Evolutionary conservation across 2,888 invertebrate genomes (phyloP), one percentile per base, ranked within the genome.

Genomic region (Meandrusa payeni): DNA sequence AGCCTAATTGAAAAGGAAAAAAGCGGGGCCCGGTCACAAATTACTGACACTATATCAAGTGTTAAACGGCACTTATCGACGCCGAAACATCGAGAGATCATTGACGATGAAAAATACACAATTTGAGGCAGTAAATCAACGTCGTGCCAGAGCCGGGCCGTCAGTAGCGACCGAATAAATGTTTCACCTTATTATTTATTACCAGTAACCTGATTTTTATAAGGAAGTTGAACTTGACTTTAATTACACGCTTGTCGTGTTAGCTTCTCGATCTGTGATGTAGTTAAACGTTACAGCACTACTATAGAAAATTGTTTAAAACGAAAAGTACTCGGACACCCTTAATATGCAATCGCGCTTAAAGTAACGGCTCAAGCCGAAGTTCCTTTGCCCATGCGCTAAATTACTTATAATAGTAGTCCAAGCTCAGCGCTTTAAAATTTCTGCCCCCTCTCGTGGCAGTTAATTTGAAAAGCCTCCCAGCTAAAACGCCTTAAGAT

Each of bases 21-120:
- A 80, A 81, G 69, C 65, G 71, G 68, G 70, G 70, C 70, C 64
- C 67, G 68, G 63, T 64, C 78, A 76, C 81, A 82, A 83, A 87
- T 87, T 87, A 87, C 76, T 61, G 79, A 81, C 86, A 87, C 86
- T 87, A 85, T 62, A 87, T 87, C 87, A 87, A 80, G 86, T 85
- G 87, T 80, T 86, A 86, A 86, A 80, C 77, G 83, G 76, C 77
- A 83, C 73, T 85, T 86, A 86, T 77, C 75, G 78, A 73, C 76
- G 72, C 79, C 77, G 79, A 78, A 78, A 78, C 75, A 71, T 68
- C 76, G 73, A 74, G 73, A 67, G 71, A 71, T 71, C 75, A 73
- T 69, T 73, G 70, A 69, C 68, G 75, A 74, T 75, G 83, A 83
- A 87, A 87, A 86, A 83, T 85, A 83, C 86, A 87, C 86, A 87